Conservation (phyloP, 2,888 invertebrate species). For the Zele albiditarsus region DNA sequence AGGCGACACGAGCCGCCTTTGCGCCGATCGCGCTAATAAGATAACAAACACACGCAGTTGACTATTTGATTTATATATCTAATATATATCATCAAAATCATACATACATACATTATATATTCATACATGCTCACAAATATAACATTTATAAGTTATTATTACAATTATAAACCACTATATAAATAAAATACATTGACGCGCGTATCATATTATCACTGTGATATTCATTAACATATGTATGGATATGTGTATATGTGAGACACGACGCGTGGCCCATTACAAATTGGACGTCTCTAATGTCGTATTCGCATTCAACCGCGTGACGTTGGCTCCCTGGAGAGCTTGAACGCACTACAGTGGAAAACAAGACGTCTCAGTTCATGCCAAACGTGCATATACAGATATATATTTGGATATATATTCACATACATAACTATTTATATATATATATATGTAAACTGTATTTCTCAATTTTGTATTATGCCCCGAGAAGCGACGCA, state of each 20-base stretch:
- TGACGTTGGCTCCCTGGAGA: constrained; percentile 42
- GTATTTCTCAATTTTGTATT: constrained; percentile 30
- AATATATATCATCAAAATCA: constrained; percentile 4
- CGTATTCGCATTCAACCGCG: constrained; percentile 47
- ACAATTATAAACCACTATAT: not conserved
- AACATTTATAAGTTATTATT: not conserved
- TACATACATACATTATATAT: constrained; percentile 1
- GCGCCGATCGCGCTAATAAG: constrained; percentile 41
- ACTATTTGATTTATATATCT: constrained; percentile 9
- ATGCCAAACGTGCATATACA: constrained; percentile 20
- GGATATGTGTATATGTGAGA: not conserved
- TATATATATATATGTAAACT: not conserved
- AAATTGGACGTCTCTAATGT: constrained; percentile 50
- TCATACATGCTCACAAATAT: constrained; percentile 5
- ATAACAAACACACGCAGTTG: constrained; percentile 35
- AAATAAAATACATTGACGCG: not conserved
- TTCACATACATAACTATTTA: not conserved
- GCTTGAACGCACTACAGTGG: constrained; percentile 33
- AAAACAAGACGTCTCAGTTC: constrained; percentile 33
- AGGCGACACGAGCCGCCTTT: constrained; percentile 22
- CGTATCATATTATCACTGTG: not conserved
- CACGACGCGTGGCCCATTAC: constrained; percentile 41
- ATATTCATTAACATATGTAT: not conserved
- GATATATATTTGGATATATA: not conserved
- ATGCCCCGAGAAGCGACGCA: constrained; percentile 29